Evolutionary conservation across 1,140 invertebrate genomes (phyloP), one percentile per base, ranked within the genome.

Genomic region (Magallana gigas): DNA sequence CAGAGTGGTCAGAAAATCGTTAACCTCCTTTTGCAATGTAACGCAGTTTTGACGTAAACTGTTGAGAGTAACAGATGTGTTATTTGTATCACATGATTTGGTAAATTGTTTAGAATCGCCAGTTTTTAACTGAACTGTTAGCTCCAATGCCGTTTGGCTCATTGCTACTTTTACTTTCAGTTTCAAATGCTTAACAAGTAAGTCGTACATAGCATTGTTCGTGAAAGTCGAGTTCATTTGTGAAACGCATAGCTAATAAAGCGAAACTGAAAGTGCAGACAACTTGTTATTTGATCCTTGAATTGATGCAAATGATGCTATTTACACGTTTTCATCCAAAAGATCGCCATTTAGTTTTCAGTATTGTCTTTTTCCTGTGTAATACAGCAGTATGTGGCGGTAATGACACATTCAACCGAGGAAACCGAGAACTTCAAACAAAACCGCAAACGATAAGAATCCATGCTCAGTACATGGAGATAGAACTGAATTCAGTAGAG

Each of bases 131-230:
- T 7, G 23, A 18, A 76, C 18, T 29, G 11, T 76, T 36, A 76
- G 36, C 9, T 76, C 14, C 23, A 76, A 23, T 29, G 68, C 23
- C 36, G 8, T 36, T 29, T 29, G 23, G 2, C 9, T 29, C 68
- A 76, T 76, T 36, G 23, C 68, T 76, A 36, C 36, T 76, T 76
- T 76, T 29, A 76, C 68, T 76, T 76, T 76, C 23, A 8, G 18
- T 23, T 71, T 71, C 11, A 9, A 23, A 11, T 29, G 36, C 5
- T 23, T 29, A 48, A 18, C 29, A 29, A 76, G 9, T 76, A 76
- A 76, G 68, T 76, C 68, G 68, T 76, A 76, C 68, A 76, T 48
- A 48, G 5, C 5, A 48, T 48, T 48, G 36, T 48, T 48, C 36
- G 5, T 48, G 36, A 71, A 76, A 36, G 36, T 76, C 68, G 68